These are phyloP conservation scores for Latheticus oryzae DNA, from an alignment of 2,888 invertebrate genomes.

Conservation along the genomic window DNA sequence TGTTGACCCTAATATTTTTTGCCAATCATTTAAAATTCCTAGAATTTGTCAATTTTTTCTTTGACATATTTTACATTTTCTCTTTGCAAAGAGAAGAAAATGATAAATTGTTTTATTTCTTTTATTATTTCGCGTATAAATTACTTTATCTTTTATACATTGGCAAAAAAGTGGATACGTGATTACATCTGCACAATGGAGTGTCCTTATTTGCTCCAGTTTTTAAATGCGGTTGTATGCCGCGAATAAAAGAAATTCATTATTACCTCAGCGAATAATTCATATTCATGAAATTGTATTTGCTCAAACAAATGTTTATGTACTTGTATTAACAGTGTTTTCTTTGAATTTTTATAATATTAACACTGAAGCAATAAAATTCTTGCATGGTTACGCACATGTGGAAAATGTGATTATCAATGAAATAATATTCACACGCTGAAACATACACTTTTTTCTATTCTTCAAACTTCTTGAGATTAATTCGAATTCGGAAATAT, in stretches of 20 bases:
- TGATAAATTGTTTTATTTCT: no score
- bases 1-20: no score
- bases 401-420: no score
- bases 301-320: constrained; percentile 29
- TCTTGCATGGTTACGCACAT: constrained; percentile 34
- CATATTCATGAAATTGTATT: constrained; percentile 43
- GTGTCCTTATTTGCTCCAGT: constrained; percentile 20
- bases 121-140: background rate
- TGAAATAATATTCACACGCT: no score
- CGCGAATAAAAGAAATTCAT: constrained; percentile 40
- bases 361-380: constrained; percentile 44
- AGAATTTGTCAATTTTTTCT: no score
- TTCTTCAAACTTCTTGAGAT: no score
- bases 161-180: background rate
- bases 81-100: no score
- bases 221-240: constrained; percentile 22
- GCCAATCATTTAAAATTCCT: no score
- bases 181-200: constrained; percentile 12
- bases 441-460: no score
- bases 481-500: no score
- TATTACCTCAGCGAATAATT: constrained; percentile 40
- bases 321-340: constrained; percentile 30
- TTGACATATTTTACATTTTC: no score
- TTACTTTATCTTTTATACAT: background rate
- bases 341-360: constrained; percentile 46